Base-by-base conservation (phyloP, 2,113 vertebrate genomes). In the Channa argus region DNA sequence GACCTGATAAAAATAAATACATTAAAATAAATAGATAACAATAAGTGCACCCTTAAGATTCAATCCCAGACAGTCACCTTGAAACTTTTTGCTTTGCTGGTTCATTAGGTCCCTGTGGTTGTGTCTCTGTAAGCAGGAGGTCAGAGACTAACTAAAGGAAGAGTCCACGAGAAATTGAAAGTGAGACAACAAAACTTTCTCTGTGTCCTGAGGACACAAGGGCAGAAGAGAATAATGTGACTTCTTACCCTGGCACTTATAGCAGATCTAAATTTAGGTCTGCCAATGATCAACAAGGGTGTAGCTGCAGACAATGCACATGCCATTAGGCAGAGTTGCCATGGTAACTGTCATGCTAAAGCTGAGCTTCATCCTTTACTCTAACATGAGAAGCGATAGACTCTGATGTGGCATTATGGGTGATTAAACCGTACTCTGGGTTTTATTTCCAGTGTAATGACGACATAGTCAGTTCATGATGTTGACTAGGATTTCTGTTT, bases 321-420 rank as follows among this genome's bases (percentile, higher is more conserved):
- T 91, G 77, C 82, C 89, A 86, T 89, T 83, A 71, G 71, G 80
- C 83, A 87, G 72, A 76, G 80, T 94, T 71, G 3, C 91, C 87
- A 93, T 93, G 88, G 92, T 87, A 94, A 94, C 93, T 85, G 89
- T 87, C 90, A 90, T 87, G 74, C 81, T 70, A 85, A 88, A 78
- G 61, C 82, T 52, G 47, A 62, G 70, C 71, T 73, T 76, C 59
- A 77, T 83, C 77, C 61, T 79, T 87, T 51, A 67, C 80, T 69
- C 34, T 66, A 54, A 88, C 71, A 63, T 63, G 47, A 69, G 34
- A 56, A 84, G 44, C 46, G 37, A 77, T 80, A 33, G 77, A 50
- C 24, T 86, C 77, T 67, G 39, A 87, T 88, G 78, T 77, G 62
- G 70, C 67, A 77, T 91, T 84, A 84, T 71, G 82, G 82, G 47